phyloP scores from a whole-genome alignment of 2,797 vertebrate species.

The Siniperca scherzeri region DNA sequence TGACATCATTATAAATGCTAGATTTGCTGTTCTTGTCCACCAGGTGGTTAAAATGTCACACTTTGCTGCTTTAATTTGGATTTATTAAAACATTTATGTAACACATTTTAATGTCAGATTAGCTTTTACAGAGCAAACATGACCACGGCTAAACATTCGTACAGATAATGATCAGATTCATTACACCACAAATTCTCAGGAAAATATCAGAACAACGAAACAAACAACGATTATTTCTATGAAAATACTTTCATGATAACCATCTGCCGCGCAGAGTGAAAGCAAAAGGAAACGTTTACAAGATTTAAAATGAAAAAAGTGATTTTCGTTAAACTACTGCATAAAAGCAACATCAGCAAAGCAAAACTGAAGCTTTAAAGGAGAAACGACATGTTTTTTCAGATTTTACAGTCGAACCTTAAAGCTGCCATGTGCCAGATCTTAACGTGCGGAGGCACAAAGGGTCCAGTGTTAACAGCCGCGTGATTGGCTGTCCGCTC shows the following conservation, averaged over 20 bases:
- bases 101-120: neutral
- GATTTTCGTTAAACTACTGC: neutral
- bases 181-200: constrained; percentile 55
- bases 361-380: too few relatives aligned
- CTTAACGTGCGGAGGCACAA: neutral
- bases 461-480: neutral
- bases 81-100: neutral
- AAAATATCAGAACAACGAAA: constrained; percentile 20
- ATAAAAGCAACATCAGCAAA: neutral
- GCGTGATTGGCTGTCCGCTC: neutral
- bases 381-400: too few relatives aligned
- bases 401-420: too few relatives aligned
- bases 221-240: neutral
- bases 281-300: neutral
- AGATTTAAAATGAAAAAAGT: neutral
- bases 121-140: constrained; percentile 7
- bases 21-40: constrained; percentile 1
- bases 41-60: neutral
- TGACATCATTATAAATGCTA: too few relatives aligned
- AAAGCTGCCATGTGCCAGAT: neutral
- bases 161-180: neutral
- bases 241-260: neutral
- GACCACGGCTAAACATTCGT: neutral
- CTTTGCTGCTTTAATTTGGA: neutral
- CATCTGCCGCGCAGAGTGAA: neutral